A percentile compares a stretch with the other conserved stretches of the same genome.
Conservation (phyloP, 1,140 invertebrate species). For the Caerostris darwini region DNA sequence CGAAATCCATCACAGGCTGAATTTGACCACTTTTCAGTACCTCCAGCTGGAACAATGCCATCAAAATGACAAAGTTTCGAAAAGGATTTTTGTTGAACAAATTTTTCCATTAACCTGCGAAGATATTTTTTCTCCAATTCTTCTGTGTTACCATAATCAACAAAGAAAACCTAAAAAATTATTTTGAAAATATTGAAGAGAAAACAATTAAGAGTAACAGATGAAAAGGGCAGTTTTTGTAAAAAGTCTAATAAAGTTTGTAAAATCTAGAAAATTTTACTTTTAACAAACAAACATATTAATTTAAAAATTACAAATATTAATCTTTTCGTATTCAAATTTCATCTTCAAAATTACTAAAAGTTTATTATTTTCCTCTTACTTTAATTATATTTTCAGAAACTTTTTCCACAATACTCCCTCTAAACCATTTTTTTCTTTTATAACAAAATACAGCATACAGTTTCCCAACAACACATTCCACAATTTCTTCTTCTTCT, state of each 20-base stretch:
- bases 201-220: background rate
- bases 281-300: background rate
- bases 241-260: too few relatives aligned
- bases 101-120: constrained; percentile 18
- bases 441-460: constrained; percentile 41
- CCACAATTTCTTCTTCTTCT: background rate
- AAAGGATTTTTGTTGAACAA: constrained; percentile 7
- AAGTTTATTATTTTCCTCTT: background rate
- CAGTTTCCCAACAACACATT: constrained; percentile 50
- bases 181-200: background rate
- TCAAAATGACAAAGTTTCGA: constrained; percentile 49
- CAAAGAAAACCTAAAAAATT: constrained; percentile 42
- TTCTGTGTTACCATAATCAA: constrained; percentile 62
- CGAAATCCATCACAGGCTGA: constrained; percentile 44
- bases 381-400: constrained; percentile 25
- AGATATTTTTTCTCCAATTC: constrained; percentile 12
- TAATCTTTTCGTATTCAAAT: too few relatives aligned
- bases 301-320: background rate
- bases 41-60: constrained; percentile 69
- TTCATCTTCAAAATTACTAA: background rate
- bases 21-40: constrained; percentile 47
- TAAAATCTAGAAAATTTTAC: too few relatives aligned
- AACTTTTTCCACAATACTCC: constrained; percentile 9
- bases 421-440: constrained; percentile 55
- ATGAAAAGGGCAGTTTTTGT: background rate